Evolutionary conservation across 2,888 invertebrate genomes (phyloP), one percentile per base, ranked within the genome.

Genomic region (Drosophila engyochracea): DNA sequence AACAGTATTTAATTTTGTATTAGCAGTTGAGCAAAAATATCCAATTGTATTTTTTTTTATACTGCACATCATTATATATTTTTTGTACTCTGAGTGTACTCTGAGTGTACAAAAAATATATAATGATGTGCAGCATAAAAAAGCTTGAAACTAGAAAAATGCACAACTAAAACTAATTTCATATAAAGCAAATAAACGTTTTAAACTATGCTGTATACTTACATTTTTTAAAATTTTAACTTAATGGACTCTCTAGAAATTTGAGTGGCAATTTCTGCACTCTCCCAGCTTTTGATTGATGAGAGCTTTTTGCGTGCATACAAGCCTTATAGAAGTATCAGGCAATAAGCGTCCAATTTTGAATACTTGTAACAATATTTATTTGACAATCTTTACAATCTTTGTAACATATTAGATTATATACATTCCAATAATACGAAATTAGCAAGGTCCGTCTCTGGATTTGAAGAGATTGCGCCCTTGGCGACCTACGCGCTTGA

Each of bases 361-460:
- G 35, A 59, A 59, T 41, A 35, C 19, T 49, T 25, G 25, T 35
- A n/a, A 28, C 25, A 30, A 41, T 60, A 52, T 80, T 76, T 75
- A 52, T 66, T 69, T 9, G 44, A 28, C 22, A 37, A 12, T 25
- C 7, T 25, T 59, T 47, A 58, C 30, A 64, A 64, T 53, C 35
- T 39, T 28, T 41, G 44, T 58, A 10, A 16, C 9, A 22, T 22
- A 22, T 44, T 22, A 44, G 44, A 0, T 35, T 35, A 4, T 35
- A 14, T 22, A 5, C 5, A 44, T 41, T 1, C n/a, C 12, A 41
- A 41, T 5, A 41, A 41, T 10, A n/a, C 2, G 19, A 19, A 19
- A 9, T 39, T 19, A 39, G 61, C 91, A 91, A 2, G 2, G 12
- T 37, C 91, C 91, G 5, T 44, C 5, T 47, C 68, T 81, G 19